Percentiles rank a stretch among this genome's conserved stretches.
These are phyloP conservation scores for Hippoglossus hippoglossus DNA, from an alignment of 2,797 vertebrate species.

Conservation along the genomic window DNA sequence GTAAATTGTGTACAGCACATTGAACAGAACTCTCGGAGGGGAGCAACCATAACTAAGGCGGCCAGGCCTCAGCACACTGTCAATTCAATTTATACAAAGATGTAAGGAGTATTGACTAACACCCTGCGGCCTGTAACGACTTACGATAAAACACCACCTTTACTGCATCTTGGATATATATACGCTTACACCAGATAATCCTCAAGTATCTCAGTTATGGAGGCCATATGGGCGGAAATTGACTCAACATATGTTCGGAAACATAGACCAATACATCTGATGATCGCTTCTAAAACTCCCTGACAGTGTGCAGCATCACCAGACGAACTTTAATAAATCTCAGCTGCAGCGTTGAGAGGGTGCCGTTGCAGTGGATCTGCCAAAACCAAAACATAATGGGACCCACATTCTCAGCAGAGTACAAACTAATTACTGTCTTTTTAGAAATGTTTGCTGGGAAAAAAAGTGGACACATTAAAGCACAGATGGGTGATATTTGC, in stretches of 20 bases:
- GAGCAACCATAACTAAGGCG: neutral
- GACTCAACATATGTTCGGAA: conserved; percentile 44
- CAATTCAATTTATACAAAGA: conserved; percentile 19
- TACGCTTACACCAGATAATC: conserved; percentile 3
- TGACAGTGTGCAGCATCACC: conserved; percentile 39
- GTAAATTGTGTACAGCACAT: neutral
- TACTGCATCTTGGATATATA: conserved; percentile 18
- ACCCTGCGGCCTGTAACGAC: neutral
- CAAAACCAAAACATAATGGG: conserved; percentile 58
- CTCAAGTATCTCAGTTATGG: conserved; percentile 39
- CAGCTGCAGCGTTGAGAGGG: conserved; percentile 49
- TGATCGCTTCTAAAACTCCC: conserved; percentile 18
- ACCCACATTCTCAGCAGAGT: conserved; percentile 57
- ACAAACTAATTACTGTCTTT: conserved; percentile 75
- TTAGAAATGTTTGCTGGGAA: conserved; percentile 65
- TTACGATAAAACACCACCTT: conserved; percentile 38
- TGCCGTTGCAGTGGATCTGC: conserved; percentile 45
- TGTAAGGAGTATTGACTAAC: conserved; percentile 2
- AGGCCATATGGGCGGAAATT: conserved; percentile 41
- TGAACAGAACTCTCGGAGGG: neutral
- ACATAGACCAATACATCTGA: conserved; percentile 22
- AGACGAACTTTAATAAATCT: conserved; percentile 65
- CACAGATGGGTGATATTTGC: conserved; percentile 71
- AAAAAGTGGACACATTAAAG: conserved; percentile 56
- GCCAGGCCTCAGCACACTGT: neutral